Conservation (phyloP, 2,797 vertebrate species). For the Gymnothorax reevesii region DNA sequence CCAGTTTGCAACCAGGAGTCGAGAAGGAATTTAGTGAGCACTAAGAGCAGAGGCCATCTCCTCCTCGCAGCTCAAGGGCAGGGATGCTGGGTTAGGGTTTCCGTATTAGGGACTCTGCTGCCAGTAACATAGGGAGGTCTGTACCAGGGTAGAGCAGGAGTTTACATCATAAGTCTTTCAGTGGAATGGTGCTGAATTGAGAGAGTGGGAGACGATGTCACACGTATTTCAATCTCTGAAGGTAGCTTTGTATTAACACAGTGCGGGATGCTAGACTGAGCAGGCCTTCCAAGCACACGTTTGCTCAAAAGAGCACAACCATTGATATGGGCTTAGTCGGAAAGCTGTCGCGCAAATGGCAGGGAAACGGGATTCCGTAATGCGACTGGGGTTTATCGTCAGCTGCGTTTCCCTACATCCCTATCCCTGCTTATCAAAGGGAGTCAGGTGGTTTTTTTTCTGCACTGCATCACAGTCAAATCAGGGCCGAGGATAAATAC, state of each 20-base stretch:
- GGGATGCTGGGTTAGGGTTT: background rate
- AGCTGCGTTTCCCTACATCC: background rate
- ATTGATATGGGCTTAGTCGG: background rate
- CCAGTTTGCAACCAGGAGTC: background rate
- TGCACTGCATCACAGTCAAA: slow-evolving; percentile 27
- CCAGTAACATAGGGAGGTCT: background rate
- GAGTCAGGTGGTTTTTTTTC: slow-evolving; percentile 3
- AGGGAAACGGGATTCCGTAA: background rate
- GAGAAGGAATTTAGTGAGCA: background rate
- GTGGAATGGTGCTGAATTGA: too few relatives aligned
- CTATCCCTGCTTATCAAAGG: background rate
- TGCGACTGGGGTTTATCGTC: background rate
- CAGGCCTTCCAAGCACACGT: slow-evolving; percentile 28
- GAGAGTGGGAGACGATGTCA: background rate
- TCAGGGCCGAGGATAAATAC: slow-evolving; percentile 23
- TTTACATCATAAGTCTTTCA: background rate
- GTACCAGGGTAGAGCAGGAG: background rate
- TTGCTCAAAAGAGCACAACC: background rate
- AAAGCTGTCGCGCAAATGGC: background rate
- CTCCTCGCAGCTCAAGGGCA: background rate
- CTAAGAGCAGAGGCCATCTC: background rate
- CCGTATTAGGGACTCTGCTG: background rate
- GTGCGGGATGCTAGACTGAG: slow-evolving; percentile 43
- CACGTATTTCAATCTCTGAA: background rate
- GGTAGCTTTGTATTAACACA: slow-evolving; percentile 47